Base-by-base conservation (phyloP, 92 coral and sea anemone genomes). In the Zoanthus sociatus region DNA sequence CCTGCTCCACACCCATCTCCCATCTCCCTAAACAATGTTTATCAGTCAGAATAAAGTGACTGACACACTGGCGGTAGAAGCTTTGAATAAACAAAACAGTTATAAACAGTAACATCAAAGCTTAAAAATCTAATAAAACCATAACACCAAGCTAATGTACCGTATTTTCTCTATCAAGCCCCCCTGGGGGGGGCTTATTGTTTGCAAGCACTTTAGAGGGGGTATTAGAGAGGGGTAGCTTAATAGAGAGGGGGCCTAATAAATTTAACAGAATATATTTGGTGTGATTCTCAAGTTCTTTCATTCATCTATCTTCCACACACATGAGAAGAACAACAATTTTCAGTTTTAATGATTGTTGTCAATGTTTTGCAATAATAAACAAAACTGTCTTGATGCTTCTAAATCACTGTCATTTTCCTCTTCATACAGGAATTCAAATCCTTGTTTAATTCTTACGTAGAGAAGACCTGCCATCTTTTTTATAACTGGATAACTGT, bases 401-500 rank as follows among this genome's bases (percentile, higher is more conserved):
- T 66, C 37, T 17, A 66, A 3, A 18, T 66, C 71, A 66, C 10
- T 66, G 26, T 66, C 33, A 66, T 18, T 66, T 66, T 66, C 71
- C 71, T 66, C 71, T 66, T 51, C 47, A 30, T 84, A 84, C 21
- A 84, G 58, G 64, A 50, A 84, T 7, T 58, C 71, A 54, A 71
- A 85, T 33, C 53, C 83, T 18, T 73, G 73, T 37, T 85, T 85
- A 13, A 87, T 77, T 88, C 78, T 79, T 63, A 88, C 15, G 30
- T 84, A 84, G 63, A 89, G 63, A 18, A 89, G 71, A 61, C 92
- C 90, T 70, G 86, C 93, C 90, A 86, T 90, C 78, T 87, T 86
- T 79, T 87, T 86, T 13, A 87, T 83, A 47, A 90, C 90, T 48
- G 90, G 61, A 82, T 54, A 90, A 78, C 82, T 90, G 67, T 90